A percentile compares a stretch with the other conserved stretches of the same genome.
phyloP scores from a whole-genome alignment of 2,113 vertebrate genomes.

The Serilophus lunatus region DNA sequence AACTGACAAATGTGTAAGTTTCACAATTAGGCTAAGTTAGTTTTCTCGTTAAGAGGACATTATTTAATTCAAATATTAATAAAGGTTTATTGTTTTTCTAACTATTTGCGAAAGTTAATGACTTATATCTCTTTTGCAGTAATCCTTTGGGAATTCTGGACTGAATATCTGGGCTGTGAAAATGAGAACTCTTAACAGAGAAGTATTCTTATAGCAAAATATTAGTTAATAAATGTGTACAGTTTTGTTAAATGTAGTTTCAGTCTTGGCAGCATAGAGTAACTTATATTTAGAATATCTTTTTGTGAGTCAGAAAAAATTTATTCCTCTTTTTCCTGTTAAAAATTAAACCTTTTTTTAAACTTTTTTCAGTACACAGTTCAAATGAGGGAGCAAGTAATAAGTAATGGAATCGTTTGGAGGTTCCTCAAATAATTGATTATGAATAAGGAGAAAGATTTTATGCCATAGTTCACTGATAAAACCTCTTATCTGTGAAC shows the following conservation, averaged over 20 bases:
- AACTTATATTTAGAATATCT: not conserved
- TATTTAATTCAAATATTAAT: not conserved
- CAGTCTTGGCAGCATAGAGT: not conserved
- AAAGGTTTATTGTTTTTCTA: not conserved
- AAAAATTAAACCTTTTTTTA: not conserved
- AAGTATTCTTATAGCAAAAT: not conserved
- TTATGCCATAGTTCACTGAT: not conserved
- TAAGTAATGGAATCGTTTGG: not conserved
- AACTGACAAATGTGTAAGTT: not conserved
- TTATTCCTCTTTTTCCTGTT: not conserved
- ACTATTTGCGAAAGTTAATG: not conserved
- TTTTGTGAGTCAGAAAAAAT: not conserved
- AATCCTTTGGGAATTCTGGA: not conserved
- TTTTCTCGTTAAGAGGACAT: not conserved
- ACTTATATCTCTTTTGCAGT: not conserved
- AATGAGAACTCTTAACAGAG: not conserved
- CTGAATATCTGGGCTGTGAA: not conserved
- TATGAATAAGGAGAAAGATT: not conserved
- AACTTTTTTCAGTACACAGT: not conserved
- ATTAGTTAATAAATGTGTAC: not conserved
- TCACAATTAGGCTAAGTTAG: not conserved
- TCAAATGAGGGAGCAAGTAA: not conserved
- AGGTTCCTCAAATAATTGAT: not conserved
- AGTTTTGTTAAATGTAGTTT: not conserved
- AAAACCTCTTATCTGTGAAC: not conserved